Conservation (phyloP, 2,888 invertebrate species). For the Dichetophora obliterata region DNA sequence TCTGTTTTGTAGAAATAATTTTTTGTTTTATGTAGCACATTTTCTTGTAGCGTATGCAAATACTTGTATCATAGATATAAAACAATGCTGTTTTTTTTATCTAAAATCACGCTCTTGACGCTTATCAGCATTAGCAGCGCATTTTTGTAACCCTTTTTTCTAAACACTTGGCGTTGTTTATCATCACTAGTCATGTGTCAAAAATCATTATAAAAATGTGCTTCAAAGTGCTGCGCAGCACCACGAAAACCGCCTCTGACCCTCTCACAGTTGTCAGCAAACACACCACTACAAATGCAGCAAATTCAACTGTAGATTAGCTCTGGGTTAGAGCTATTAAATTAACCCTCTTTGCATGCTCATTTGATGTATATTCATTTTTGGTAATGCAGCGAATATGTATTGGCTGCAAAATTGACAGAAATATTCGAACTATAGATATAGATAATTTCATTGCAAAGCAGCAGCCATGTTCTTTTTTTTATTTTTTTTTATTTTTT, state of each 20-base stretch:
- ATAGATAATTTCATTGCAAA: constrained; percentile 26
- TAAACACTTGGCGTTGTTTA: background rate
- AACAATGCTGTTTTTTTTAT: too few species aligned
- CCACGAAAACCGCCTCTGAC: constrained; percentile 23
- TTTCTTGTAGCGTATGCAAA: too few species aligned
- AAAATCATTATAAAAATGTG: constrained; percentile 11
- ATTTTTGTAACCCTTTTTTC: background rate
- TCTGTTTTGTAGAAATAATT: too few species aligned
- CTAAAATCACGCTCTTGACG: too few species aligned
- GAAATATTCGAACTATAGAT: background rate
- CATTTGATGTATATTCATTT: constrained; percentile 11
- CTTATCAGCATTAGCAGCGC: too few species aligned
- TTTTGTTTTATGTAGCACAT: too few species aligned
- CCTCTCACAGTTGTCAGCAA: background rate
- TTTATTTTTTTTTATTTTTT: background rate
- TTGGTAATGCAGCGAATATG: background rate
- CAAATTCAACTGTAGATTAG: constrained; percentile 17
- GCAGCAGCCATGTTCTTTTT: constrained; percentile 32
- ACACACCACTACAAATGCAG: background rate
- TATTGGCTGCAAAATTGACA: background rate
- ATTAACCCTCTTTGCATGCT: constrained; percentile 39
- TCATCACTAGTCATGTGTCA: constrained; percentile 17
- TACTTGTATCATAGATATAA: too few species aligned
- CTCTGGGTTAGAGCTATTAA: constrained; percentile 29
- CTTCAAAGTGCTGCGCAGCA: background rate